Evolutionary conservation across 2,797 vertebrate species (phyloP).

Genomic region (Acrossocheilus fasciatus): DNA sequence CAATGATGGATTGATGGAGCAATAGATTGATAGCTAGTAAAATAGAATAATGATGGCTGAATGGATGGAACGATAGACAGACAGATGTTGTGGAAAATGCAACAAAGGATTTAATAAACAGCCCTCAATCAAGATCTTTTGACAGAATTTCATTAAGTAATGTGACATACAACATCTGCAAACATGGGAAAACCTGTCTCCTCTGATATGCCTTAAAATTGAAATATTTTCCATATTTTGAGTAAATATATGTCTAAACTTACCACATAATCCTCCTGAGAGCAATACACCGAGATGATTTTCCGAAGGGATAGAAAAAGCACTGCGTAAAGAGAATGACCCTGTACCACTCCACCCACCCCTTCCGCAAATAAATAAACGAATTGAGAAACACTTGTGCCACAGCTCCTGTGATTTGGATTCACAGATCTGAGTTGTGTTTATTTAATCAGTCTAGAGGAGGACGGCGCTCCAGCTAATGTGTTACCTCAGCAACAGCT

Average conservation of each 20-base stretch:
- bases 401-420: conserved; percentile 36
- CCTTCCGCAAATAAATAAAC: conserved; percentile 31
- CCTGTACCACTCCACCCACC: not conserved
- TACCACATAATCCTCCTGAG: not conserved
- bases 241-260: conserved; percentile 6
- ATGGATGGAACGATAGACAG: not conserved
- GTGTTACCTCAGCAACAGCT: conserved; percentile 31
- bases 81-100: not conserved
- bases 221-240: not conserved
- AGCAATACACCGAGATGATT: conserved; percentile 1
- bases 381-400: conserved; percentile 61
- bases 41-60: too few relatives aligned
- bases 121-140: not conserved
- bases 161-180: not conserved
- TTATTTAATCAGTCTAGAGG: conserved; percentile 37
- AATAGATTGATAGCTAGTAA: not conserved
- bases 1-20: not conserved
- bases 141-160: not conserved
- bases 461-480: conserved; percentile 33
- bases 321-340: not conserved
- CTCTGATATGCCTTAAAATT: not conserved
- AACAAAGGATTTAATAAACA: not conserved
- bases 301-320: not conserved
- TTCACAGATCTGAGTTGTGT: conserved; percentile 41
- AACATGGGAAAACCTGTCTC: not conserved